Evolutionary conservation across 35 echinoderm and acorn worm species (phyloP).

Genomic region (Heliocidaris tuberculata): DNA sequence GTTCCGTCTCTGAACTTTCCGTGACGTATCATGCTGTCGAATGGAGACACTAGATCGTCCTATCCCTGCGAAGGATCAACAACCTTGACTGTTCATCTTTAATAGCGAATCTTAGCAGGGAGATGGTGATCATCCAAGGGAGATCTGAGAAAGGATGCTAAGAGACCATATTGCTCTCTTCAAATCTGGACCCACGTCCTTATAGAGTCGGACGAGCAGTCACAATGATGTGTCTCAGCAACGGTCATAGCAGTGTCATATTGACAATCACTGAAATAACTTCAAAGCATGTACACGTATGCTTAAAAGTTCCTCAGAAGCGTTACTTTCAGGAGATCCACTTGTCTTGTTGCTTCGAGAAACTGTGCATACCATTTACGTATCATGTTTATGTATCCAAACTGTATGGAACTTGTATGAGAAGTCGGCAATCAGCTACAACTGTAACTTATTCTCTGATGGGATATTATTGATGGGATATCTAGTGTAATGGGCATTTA

Average conservation of each 20-base stretch:
- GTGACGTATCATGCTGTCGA: background rate
- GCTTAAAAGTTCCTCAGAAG: background rate
- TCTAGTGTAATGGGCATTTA: background rate
- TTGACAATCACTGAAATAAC: conserved; percentile 12
- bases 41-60: background rate
- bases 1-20: background rate
- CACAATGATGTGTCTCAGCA: background rate
- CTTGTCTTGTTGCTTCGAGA: background rate
- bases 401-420: background rate
- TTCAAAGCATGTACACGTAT: background rate
- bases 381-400: background rate
- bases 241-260: background rate
- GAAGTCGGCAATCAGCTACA: background rate
- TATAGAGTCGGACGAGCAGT: background rate
- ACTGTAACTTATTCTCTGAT: background rate
- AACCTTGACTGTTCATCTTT: background rate
- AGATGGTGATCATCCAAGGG: background rate
- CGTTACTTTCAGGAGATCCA: background rate
- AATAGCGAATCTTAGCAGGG: background rate
- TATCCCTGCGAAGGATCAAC: background rate
- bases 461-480: background rate
- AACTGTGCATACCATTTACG: background rate
- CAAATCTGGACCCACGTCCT: too few relatives aligned
- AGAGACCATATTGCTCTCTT: background rate
- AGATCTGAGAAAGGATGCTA: too few relatives aligned